phyloP scores from a whole-genome alignment of 37 sponge, comb jelly and placozoan species.

The Aphrocallistes beatrix region DNA sequence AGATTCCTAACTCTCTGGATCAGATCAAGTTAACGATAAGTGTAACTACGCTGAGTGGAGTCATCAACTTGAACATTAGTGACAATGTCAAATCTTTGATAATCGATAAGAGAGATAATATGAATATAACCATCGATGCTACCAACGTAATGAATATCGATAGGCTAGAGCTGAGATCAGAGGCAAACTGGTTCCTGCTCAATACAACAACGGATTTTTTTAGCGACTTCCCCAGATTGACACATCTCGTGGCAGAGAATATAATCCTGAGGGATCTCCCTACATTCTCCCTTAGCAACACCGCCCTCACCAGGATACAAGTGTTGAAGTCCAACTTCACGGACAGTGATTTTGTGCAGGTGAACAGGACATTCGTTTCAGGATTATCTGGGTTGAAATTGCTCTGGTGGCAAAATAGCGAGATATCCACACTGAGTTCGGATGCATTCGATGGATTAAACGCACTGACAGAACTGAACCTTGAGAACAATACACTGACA shows the following conservation, averaged over 20 bases:
- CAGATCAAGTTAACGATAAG: not conserved
- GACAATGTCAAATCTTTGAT: not conserved
- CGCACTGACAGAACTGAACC: not conserved
- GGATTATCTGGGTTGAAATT: not conserved
- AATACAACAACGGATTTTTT: not conserved
- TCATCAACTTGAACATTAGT: not conserved
- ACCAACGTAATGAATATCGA: not conserved
- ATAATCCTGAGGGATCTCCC: not conserved
- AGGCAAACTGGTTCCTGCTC: not conserved
- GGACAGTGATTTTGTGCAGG: not conserved
- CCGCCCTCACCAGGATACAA: not conserved
- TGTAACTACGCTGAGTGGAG: not conserved
- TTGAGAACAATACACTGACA: not conserved
- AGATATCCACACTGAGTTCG: not conserved
- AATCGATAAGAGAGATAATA: not conserved
- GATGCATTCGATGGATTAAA: not conserved
- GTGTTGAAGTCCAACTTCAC: not conserved
- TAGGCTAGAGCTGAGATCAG: conserved; percentile 1
- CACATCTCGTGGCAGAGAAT: not conserved
- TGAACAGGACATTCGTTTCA: not conserved
- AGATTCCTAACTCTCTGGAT: not conserved
- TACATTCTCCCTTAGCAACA: not conserved
- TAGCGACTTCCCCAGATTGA: not conserved
- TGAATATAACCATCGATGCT: not conserved
- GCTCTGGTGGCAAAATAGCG: not conserved